Base-by-base conservation (phyloP, 2,888 invertebrate genomes). In the Phlogophora meticulosa region DNA sequence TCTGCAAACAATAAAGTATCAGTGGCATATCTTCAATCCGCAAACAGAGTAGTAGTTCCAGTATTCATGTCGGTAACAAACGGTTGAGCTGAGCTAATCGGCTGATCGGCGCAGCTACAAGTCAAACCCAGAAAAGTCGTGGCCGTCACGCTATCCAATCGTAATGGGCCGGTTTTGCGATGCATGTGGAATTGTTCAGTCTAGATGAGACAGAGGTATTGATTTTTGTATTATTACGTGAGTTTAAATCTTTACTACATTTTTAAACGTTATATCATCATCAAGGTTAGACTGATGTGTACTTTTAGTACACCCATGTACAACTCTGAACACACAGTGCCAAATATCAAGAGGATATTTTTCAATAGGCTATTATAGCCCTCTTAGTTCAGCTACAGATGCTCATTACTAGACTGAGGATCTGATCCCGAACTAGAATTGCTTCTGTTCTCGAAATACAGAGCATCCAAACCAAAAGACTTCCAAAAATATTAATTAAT, bases 61-160 rank as follows among this genome's bases (percentile, higher is more conserved):
- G 75, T 78, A 74, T 76, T 78, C 74, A 76, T 67, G 75, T 78
- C 59, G 42, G 58, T 66, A 66, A 82, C 73, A 80, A 80, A 79
- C 66, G 62, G 67, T 38, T 72, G 49, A 64, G 72, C 68, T 71
- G 53, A 24, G 46, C 71, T 73, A 80, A 81, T 81, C 80, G 76
- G 63, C 51, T 59, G 68, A 71, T 68, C 76, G 48, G 64, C 34
- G 66, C 61, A 71, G 72, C 72, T 79, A 72, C 76, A 70, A 76
- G 69, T 83, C 77, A 80, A 76, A 81, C 77, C 71, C 72, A 82
- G 83, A 78, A 77, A 80, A 81, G 71, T 83, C 76, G 72, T 69
- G 64, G 71, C 10, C 75, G 75, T 81, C 87, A 87, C 86, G 83
- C 84, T 65, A 85, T 83, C 63, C 77, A 59, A 69, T 76, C 76